Conservation (phyloP, 2,113 vertebrate genomes). For the Scartelaos histophorus region DNA sequence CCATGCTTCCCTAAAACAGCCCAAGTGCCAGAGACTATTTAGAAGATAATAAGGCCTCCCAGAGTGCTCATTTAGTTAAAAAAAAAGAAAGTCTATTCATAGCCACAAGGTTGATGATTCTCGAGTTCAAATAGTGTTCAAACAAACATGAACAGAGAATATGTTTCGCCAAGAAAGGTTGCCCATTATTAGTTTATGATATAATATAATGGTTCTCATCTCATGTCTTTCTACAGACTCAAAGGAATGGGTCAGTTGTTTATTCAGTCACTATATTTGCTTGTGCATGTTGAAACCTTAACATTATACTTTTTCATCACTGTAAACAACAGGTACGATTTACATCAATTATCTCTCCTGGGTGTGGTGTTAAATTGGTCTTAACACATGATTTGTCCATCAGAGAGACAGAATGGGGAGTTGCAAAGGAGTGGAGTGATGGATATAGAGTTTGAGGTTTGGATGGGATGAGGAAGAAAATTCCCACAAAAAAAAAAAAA, state of each 20-base stretch:
- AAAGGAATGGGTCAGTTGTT: neutral
- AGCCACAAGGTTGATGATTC: neutral
- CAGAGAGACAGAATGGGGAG: constrained; percentile 34
- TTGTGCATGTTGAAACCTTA: neutral
- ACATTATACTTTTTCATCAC: constrained; percentile 14
- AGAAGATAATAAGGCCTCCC: constrained; percentile 29
- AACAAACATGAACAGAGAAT: neutral
- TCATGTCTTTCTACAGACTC: neutral
- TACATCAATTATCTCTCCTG: constrained; percentile 41
- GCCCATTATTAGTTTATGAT: neutral
- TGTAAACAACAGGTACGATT: constrained; percentile 35
- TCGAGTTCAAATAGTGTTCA: neutral
- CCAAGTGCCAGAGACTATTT: constrained; percentile 25
- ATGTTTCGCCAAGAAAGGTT: neutral
- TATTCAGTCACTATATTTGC: neutral
- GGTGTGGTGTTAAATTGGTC: constrained; percentile 62
- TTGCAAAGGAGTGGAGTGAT: constrained; percentile 45
- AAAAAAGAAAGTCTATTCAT: neutral
- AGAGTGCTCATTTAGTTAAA: constrained; percentile 9
- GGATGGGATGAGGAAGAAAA: constrained; percentile 64
- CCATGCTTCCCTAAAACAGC: constrained; percentile 41
- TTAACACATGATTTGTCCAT: constrained; percentile 62
- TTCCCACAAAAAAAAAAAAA: constrained; percentile 75
- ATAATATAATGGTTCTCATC: neutral
- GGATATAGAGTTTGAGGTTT: constrained; percentile 73